Conservation (phyloP, 2,888 invertebrate genomes). For the Eumacrocentrus americanus region DNA sequence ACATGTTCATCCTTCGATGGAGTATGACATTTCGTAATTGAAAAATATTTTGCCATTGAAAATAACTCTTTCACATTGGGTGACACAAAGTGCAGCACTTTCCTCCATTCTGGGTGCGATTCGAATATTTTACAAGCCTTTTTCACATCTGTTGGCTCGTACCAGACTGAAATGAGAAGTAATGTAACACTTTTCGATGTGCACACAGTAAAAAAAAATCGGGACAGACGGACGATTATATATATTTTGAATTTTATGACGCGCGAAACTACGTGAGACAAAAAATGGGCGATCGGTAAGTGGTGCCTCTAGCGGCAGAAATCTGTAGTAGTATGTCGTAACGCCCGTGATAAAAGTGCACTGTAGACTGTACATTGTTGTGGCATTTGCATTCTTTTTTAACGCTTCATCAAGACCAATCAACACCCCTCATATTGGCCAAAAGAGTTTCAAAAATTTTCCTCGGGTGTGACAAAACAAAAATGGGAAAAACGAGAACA, state of each 20-base stretch:
- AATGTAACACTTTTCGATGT: background rate
- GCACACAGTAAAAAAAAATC: too few relatives aligned
- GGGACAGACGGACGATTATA: too few relatives aligned
- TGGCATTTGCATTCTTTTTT: background rate
- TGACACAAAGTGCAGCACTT: constrained; percentile 69
- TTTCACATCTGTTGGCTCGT: constrained; percentile 85
- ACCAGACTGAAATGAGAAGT: constrained; percentile 72
- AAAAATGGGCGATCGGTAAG: constrained; percentile 2
- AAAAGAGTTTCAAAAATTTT: too few relatives aligned
- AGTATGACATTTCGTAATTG: constrained; percentile 14
- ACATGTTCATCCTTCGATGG: constrained; percentile 29
- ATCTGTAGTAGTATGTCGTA: background rate
- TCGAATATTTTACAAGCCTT: constrained; percentile 76
- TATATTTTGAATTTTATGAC: too few relatives aligned
- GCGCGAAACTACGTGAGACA: constrained; percentile 16
- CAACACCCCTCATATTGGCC: too few relatives aligned
- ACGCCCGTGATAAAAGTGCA: background rate
- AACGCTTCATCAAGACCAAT: too few relatives aligned
- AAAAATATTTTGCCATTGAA: constrained; percentile 68
- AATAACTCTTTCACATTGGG: constrained; percentile 82
- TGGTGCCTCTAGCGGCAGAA: background rate
- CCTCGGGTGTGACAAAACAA: too few relatives aligned
- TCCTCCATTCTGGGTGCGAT: constrained; percentile 53
- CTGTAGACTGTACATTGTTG: background rate
- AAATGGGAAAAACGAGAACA: constrained; percentile 71